Evolutionary conservation across 1,140 invertebrate genomes (phyloP).

Genomic region (Helicoverpa armigera): DNA sequence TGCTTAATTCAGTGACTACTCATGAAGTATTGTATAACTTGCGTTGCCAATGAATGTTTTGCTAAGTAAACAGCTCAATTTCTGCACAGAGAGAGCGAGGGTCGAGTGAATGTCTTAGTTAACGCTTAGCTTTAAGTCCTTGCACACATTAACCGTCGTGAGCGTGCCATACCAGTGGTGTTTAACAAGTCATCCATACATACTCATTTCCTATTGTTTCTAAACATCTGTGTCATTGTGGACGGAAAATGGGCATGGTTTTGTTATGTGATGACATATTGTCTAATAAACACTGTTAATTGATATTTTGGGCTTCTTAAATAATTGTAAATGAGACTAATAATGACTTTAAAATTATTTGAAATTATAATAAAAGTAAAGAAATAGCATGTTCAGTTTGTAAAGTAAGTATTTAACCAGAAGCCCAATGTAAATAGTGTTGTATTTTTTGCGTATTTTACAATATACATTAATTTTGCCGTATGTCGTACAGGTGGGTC

Average conservation of each 20-base stretch:
- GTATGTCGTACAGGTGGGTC: slow-evolving; percentile 88
- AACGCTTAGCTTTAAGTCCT: slow-evolving; percentile 70
- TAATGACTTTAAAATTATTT: no score
- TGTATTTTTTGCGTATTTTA: no score
- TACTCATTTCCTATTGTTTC: slow-evolving; percentile 34
- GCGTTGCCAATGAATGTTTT: background rate
- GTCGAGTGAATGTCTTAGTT: slow-evolving; percentile 56
- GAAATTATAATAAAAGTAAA: no score
- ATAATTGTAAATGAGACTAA: background rate
- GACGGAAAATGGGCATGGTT: slow-evolving; percentile 30
- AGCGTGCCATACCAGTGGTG: slow-evolving; percentile 80
- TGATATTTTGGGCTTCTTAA: background rate
- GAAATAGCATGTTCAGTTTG: background rate
- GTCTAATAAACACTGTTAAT: background rate
- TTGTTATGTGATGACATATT: slow-evolving; percentile 19
- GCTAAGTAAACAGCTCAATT: slow-evolving; percentile 36
- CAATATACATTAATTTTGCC: background rate
- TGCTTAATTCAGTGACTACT: slow-evolving; percentile 29
- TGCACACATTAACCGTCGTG: slow-evolving; percentile 70
- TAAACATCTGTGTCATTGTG: slow-evolving; percentile 12
- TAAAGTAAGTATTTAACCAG: background rate
- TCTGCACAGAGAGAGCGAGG: slow-evolving; percentile 43
- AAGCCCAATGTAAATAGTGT: no score
- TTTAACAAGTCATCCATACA: slow-evolving; percentile 56
- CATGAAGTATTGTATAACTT: slow-evolving; percentile 8